Conservation (phyloP, 1,140 invertebrate genomes). For the Trichonephila inaurata region DNA sequence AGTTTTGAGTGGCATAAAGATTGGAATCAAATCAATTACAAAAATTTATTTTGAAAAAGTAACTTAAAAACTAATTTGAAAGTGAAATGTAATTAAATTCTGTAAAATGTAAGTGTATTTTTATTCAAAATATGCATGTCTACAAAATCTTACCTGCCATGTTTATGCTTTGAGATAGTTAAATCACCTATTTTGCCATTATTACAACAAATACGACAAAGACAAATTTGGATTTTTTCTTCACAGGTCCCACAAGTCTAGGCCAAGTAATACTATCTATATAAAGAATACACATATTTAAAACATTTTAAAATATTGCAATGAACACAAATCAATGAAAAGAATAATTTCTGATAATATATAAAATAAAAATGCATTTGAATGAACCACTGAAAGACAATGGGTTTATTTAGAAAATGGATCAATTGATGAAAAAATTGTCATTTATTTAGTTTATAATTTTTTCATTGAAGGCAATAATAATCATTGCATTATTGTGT, state of each 20-base stretch:
- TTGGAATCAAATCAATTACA: too few relatives aligned
- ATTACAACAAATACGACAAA: constrained; percentile 89
- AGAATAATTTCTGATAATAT: not conserved
- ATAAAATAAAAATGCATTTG: not conserved
- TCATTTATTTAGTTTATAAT: too few relatives aligned
- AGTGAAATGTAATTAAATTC: too few relatives aligned
- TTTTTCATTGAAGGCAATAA: too few relatives aligned
- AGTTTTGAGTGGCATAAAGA: too few relatives aligned
- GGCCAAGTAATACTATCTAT: constrained; percentile 85
- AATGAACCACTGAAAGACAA: not conserved
- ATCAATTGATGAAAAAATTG: too few relatives aligned
- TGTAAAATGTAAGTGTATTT: too few relatives aligned
- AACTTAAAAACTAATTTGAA: too few relatives aligned
- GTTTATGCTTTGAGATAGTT: constrained; percentile 87
- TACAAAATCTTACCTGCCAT: constrained; percentile 80
- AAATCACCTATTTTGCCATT: constrained; percentile 88
- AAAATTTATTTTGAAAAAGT: too few relatives aligned
- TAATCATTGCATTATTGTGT: too few relatives aligned
- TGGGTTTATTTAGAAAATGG: too few relatives aligned
- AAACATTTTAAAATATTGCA: not conserved
- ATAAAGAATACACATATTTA: constrained; percentile 30
- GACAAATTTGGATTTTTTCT: constrained; percentile 86
- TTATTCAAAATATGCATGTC: too few relatives aligned
- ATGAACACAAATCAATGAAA: not conserved
- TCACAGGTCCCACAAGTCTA: constrained; percentile 86